These are phyloP conservation scores for Anhinga anhinga DNA, from an alignment of 2,113 vertebrate genomes.

Conservation along the genomic window DNA sequence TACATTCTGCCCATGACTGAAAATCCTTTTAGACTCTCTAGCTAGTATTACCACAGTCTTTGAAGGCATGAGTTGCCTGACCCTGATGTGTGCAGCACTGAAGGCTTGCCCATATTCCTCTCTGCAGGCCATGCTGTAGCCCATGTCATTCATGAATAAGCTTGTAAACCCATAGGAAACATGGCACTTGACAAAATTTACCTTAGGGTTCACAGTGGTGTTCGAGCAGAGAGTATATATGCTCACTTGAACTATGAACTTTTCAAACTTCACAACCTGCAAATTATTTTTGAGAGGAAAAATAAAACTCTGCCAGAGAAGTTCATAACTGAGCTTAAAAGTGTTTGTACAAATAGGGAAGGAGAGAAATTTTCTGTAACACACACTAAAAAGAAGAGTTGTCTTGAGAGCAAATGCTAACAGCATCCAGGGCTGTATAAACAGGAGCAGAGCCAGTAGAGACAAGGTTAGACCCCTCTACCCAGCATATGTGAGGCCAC, in stretches of 20 bases:
- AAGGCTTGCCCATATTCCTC: not conserved
- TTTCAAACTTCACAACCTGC: not conserved
- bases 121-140: not conserved
- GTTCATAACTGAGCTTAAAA: not conserved
- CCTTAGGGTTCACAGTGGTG: not conserved
- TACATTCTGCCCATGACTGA: not conserved
- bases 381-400: not conserved
- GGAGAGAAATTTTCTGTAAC: not conserved
- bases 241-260: not conserved
- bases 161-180: not conserved
- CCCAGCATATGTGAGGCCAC: not conserved
- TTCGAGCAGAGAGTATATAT: not conserved
- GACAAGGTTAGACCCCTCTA: not conserved
- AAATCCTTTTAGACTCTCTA: not conserved
- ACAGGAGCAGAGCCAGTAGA: not conserved
- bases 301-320: not conserved
- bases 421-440: not conserved
- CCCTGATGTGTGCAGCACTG: not conserved
- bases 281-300: not conserved
- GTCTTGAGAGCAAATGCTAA: not conserved
- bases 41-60: not conserved
- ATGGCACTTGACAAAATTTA: not conserved
- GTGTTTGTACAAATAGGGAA: not conserved
- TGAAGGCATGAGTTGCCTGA: not conserved
- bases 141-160: not conserved